phyloP scores from a whole-genome alignment of 2,888 invertebrate genomes.

The Philereme vetulata region DNA sequence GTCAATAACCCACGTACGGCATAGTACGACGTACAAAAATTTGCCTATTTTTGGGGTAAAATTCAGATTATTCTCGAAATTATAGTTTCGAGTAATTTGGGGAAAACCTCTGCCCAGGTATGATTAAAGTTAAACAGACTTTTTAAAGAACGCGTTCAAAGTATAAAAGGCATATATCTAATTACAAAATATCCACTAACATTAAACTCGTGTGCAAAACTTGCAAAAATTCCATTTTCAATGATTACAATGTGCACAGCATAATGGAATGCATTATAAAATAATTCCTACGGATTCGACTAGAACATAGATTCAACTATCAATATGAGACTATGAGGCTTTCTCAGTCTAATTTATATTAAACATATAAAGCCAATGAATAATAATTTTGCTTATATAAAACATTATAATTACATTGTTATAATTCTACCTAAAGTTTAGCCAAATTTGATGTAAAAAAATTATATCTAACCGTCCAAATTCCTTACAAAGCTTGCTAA shows the following conservation, averaged over 20 bases:
- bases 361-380: slow-evolving; percentile 1
- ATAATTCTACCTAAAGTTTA: neutral
- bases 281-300: slow-evolving; percentile 43
- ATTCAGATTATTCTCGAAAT: no score
- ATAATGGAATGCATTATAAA: slow-evolving; percentile 28
- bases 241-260: slow-evolving; percentile 6
- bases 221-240: slow-evolving; percentile 4
- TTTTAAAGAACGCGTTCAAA: no score
- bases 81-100: no score
- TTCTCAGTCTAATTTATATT: slow-evolving; percentile 33
- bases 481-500: no score
- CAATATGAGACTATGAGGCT: slow-evolving; percentile 24
- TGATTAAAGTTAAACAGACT: no score
- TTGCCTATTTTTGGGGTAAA: no score
- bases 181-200: slow-evolving; percentile 7
- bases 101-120: no score
- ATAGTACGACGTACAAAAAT: no score
- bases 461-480: no score
- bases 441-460: no score
- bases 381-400: slow-evolving; percentile 9
- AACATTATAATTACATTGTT: neutral
- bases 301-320: slow-evolving; percentile 42
- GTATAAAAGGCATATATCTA: neutral
- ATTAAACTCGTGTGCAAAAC: slow-evolving; percentile 1
- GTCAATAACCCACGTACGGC: no score